Percentiles rank a stretch among this genome's conserved stretches.
Evolutionary conservation across 2,797 vertebrate species (phyloP).

Genomic region (Gallirallus australis): DNA sequence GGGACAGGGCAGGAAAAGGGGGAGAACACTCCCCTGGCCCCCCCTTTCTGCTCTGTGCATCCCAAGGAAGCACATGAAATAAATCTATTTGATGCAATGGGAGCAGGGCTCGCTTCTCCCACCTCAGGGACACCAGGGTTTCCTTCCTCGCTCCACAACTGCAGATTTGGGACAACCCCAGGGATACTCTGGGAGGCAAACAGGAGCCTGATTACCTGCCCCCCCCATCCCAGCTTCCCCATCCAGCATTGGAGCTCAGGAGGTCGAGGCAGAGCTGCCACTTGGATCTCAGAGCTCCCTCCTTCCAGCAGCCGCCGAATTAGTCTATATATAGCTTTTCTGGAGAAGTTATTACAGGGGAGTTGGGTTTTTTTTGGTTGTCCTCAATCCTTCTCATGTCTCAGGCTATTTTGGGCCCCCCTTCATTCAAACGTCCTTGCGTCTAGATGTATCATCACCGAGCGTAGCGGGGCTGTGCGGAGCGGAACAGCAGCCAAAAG

Average conservation of each 20-base stretch:
- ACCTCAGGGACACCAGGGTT: not conserved
- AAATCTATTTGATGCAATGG: not conserved
- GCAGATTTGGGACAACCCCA: not conserved
- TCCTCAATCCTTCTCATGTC: constrained; percentile 23
- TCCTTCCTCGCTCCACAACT: not conserved
- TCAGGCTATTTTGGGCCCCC: constrained; percentile 46
- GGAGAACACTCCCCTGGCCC: accelerated
- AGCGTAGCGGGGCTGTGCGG: accelerated
- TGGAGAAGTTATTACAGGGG: constrained; percentile 48
- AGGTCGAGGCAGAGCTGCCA: not conserved
- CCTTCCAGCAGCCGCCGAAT: not conserved
- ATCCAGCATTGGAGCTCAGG: not conserved
- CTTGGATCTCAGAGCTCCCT: not conserved
- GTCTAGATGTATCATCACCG: not conserved
- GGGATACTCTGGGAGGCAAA: not conserved
- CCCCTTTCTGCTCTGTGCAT: not conserved
- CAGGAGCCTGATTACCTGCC: too few species aligned
- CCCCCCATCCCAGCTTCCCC: accelerated
- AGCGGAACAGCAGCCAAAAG: not conserved
- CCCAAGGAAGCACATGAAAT: not conserved
- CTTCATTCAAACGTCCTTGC: not conserved
- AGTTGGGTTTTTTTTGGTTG: not conserved
- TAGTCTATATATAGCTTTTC: constrained; percentile 33
- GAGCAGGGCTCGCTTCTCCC: not conserved
- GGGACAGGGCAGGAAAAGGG: not conserved